Percentiles rank a stretch among this genome's conserved stretches.
These are phyloP conservation scores for Sebastes schlegelii DNA, from an alignment of 2,113 vertebrate species.

Conservation along the genomic window DNA sequence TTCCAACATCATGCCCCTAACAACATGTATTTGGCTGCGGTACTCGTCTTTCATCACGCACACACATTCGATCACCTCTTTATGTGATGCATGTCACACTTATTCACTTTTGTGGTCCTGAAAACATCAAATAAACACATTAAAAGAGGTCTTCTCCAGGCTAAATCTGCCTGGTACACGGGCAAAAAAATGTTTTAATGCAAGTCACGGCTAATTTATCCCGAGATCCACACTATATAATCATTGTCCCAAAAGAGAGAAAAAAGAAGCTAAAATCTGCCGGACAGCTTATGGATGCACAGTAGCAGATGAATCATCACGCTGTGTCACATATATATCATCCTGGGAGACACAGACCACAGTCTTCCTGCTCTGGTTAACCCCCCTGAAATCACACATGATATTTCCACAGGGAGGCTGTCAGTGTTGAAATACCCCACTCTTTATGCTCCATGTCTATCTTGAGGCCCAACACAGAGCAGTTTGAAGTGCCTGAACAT, in stretches of 20 bases:
- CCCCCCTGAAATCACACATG: conserved; percentile 54
- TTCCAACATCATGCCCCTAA: conserved; percentile 29
- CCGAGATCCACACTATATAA: conserved; percentile 64
- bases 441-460: conserved; percentile 38
- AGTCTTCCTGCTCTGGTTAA: conserved; percentile 62
- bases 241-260: conserved; percentile 59
- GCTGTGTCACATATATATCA: conserved; percentile 68
- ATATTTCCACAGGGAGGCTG: conserved; percentile 71
- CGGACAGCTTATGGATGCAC: conserved; percentile 74
- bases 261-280: conserved; percentile 46
- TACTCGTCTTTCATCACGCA: conserved; percentile 41
- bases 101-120: conserved; percentile 48
- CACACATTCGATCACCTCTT: conserved; percentile 55
- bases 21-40: conserved; percentile 30
- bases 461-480: conserved; percentile 17
- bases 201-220: conserved; percentile 74
- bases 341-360: conserved; percentile 57
- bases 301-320: conserved; percentile 76
- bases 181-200: conserved; percentile 53
- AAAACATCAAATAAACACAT: conserved; percentile 56
- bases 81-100: conserved; percentile 31
- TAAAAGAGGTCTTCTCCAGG: conserved; percentile 26
- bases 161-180: conserved; percentile 22
- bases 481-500: conserved; percentile 50
- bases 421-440: conserved; percentile 55